Base-by-base conservation (phyloP, 2,888 invertebrate species). In the Epistrophella euchroma region DNA sequence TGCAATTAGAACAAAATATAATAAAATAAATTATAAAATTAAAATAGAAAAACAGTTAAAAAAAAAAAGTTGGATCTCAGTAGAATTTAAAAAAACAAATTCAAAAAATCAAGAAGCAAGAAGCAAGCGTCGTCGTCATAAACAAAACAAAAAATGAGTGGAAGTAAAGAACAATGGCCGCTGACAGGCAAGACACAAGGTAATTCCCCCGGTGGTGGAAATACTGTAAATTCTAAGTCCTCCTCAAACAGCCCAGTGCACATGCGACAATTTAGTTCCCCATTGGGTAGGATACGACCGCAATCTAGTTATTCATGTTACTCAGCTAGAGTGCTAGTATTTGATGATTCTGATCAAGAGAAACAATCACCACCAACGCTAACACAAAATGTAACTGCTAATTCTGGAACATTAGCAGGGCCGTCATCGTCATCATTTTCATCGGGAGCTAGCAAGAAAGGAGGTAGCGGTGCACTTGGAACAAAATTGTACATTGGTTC, bases 261-360 rank as follows among this genome's bases (percentile, higher is more conserved):
- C 22, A 66, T 62, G 62, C 62, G 82, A 15, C 82, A 86, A 11
- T 77, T 81, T 5, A 86, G 77, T 52, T 64, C 81, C 10, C 66
- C 81, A n/a, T 17, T 82, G 5, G 71, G 77, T 2, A 73, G 86
- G 66, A 74, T 82, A 28, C 90, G 92, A 91, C 94, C 94, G 86
- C 94, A 94, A 90, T 94, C 94, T 89, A 94, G 94, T 78, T 94
- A 96, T 92, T 96, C 96, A 87, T 96, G 94, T 77, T 94, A 96
- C 92, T 96, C 96, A 87, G 96, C 96, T 73, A 94, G 96, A 91
- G 96, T 96, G 89, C 94, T 96, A 89, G 94, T 96, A 89, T 96
- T 96, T 91, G 96, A 96, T 92, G 96, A 96, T 92, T 94, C 94
- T 70, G 95, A 95, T 90, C 93, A 94, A 78, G 95, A 95, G 56